Percentiles rank a stretch among this genome's conserved stretches.
Evolutionary conservation across 2,888 invertebrate species (phyloP).

Genomic region (Strigamia crassipes): DNA sequence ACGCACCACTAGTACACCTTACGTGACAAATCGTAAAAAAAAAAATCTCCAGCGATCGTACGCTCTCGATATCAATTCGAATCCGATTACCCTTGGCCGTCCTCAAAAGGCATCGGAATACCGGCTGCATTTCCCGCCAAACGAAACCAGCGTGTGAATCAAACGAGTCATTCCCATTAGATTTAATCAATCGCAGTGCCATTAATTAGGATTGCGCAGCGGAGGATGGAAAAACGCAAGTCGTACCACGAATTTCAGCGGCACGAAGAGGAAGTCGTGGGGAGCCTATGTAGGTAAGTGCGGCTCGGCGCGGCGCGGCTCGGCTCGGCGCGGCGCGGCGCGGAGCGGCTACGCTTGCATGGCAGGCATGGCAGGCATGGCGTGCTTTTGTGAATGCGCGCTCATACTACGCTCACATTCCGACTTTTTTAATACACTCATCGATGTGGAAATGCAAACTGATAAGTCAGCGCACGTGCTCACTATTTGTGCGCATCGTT

Average conservation of each 20-base stretch:
- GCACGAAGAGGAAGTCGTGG: conserved; percentile 63
- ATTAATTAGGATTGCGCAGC: neutral
- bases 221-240: conserved; percentile 48
- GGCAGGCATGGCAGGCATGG: no score
- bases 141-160: conserved; percentile 54
- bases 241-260: conserved; percentile 50
- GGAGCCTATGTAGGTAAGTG: conserved; percentile 62
- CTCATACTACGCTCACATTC: conserved; percentile 12
- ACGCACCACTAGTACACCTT: neutral
- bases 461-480: neutral
- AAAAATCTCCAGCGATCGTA: neutral
- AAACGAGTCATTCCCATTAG: conserved; percentile 1
- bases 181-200: neutral
- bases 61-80: neutral
- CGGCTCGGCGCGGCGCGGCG: no score
- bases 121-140: conserved; percentile 58
- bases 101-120: conserved; percentile 45
- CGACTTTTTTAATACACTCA: neutral
- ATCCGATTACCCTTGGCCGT: conserved; percentile 15
- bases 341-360: no score
- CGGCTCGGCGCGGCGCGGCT: conserved; percentile 47
- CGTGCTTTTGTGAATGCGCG: conserved; percentile 49
- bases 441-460: neutral
- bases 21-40: neutral
- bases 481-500: neutral